Base-by-base conservation (phyloP, 1,140 invertebrate species). In the Bacillus rossius region DNA sequence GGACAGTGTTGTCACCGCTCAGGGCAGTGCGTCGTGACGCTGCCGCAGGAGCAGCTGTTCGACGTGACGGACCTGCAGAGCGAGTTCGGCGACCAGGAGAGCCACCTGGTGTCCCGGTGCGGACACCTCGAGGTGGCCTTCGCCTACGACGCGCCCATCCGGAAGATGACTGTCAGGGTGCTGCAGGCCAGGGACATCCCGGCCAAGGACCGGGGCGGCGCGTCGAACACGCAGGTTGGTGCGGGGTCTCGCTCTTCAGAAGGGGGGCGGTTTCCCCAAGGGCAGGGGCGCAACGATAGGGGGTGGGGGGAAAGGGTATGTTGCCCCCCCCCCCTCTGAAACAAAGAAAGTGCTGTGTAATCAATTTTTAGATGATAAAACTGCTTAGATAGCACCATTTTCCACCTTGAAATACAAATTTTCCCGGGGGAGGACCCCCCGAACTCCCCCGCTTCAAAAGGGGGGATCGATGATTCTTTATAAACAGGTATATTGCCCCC, bases 131-230 rank as follows among this genome's bases (percentile, higher is more conserved):
- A 96, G 72, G 84, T 94, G 25, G 91, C 91, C 10, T 84, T 96
- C 68, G 77, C 89, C 13, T 96, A 95, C 71, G 91, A 96, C 69
- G 86, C 90, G 3, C 87, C 89, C 4, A 88, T 92, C 73, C 81
- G 87, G 16, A 92, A 89, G 72, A 92, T 97, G 89, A 92, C 89
- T 20, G 86, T 87, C 13, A 91, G 92, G 64, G 85, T 97, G 8
- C 78, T 96, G 59, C 91, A 95, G 77, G 93, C 91, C 0, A 80
- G 86, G 20, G 82, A 91, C 67, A 78, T 97, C 65, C 88, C 92
- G 43, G 74, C 82, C 66, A 73, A 86, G 76, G 80, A 88, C 70
- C 73, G 85, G 65, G 79, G 89, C 65, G 78, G 94, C 76, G 78
- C 86, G 70, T 84, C 86, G 66, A 87, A 89, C 69, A 86, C 87